These are phyloP conservation scores for Lasiurus cinereus DNA, from an alignment of 2,113 vertebrate species.

Conservation along the genomic window DNA sequence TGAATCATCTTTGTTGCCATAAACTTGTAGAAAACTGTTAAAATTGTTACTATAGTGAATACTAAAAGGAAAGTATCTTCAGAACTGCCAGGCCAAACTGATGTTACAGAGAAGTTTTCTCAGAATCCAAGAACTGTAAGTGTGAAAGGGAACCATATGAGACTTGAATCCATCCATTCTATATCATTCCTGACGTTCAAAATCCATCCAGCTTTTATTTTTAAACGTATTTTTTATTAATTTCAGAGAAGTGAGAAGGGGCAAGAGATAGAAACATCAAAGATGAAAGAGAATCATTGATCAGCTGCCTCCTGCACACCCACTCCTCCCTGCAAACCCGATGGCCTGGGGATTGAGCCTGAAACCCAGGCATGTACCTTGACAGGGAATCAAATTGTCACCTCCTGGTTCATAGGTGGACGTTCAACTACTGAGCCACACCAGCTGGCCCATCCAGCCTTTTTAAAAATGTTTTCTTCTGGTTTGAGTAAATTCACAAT, in stretches of 20 bases:
- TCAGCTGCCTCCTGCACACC: too few relatives aligned
- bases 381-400: too few relatives aligned
- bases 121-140: not conserved
- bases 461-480: not conserved
- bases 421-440: too few relatives aligned
- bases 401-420: too few relatives aligned
- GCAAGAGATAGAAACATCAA: too few relatives aligned
- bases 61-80: slow-evolving; percentile 45
- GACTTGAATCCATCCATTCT: not conserved
- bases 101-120: slow-evolving; percentile 12
- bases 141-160: not conserved
- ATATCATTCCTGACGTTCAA: not conserved
- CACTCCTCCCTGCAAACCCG: too few relatives aligned
- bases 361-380: too few relatives aligned
- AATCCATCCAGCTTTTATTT: not conserved
- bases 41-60: slow-evolving; percentile 61
- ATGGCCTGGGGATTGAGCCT: too few relatives aligned
- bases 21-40: slow-evolving; percentile 54
- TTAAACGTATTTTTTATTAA: not conserved
- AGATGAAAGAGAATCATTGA: too few relatives aligned
- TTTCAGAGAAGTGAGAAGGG: too few relatives aligned
- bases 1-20: slow-evolving; percentile 70
- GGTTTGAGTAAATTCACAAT: not conserved
- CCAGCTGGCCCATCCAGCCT: not conserved
- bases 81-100: slow-evolving; percentile 22